phyloP scores from a whole-genome alignment of 2,113 vertebrate species.

The Epinephelus cyanopodus region DNA sequence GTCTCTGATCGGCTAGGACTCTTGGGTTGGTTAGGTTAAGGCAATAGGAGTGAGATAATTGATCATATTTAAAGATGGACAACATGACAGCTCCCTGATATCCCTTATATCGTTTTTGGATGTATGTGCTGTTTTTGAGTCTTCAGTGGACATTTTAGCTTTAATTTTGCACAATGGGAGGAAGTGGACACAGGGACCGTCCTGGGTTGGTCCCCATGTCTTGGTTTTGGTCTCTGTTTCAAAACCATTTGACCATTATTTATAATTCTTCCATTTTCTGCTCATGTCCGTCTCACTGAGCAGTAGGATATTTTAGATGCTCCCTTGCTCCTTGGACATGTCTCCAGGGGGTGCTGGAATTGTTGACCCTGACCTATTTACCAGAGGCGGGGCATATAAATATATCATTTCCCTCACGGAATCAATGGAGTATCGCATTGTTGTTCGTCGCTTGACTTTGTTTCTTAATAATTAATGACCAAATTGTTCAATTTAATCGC shows the following conservation, averaged over 20 bases:
- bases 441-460: constrained; percentile 30
- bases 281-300: neutral
- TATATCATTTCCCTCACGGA: constrained; percentile 1
- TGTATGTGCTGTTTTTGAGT: too few species aligned
- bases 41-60: too few species aligned
- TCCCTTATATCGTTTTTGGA: too few species aligned
- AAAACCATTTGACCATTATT: neutral
- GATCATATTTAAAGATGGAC: too few species aligned
- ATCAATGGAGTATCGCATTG: neutral
- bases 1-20: too few species aligned
- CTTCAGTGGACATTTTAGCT: too few species aligned
- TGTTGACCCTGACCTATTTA: constrained; percentile 1
- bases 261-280: neutral
- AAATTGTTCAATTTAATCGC: constrained; percentile 36
- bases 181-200: too few species aligned
- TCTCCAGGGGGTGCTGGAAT: neutral
- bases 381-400: neutral
- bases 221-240: too few species aligned
- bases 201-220: too few species aligned
- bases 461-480: constrained; percentile 48
- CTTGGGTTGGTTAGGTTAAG: too few species aligned
- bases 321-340: neutral
- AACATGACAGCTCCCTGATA: too few species aligned
- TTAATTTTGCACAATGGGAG: too few species aligned
- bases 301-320: neutral